Conservation (phyloP, 2,797 vertebrate genomes). For the Catharus ustulatus region DNA sequence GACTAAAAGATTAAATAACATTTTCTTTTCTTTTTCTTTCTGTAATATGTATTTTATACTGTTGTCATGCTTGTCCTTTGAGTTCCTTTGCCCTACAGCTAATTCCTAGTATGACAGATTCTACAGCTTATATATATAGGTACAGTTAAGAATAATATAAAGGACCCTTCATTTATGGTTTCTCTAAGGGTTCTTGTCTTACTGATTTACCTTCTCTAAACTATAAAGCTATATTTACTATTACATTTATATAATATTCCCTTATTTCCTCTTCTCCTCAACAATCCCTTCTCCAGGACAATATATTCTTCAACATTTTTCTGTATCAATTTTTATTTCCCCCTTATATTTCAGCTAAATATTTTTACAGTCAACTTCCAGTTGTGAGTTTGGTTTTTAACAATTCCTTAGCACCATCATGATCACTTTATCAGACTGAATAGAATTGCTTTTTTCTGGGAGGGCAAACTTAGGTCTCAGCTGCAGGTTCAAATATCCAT, state of each 20-base stretch:
- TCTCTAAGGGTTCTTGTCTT: neutral
- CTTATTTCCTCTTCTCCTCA: neutral
- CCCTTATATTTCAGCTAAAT: neutral
- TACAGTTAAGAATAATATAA: neutral
- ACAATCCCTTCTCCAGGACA: neutral
- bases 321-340: constrained; percentile 9
- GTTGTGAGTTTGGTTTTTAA: neutral
- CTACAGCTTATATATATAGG: neutral
- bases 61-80: neutral
- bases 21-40: neutral
- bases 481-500: neutral
- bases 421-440: neutral
- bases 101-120: neutral
- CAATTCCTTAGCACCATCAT: neutral
- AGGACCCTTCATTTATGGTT: neutral
- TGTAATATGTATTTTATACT: neutral
- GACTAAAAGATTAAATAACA: neutral
- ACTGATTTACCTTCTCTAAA: neutral
- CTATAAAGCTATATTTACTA: neutral
- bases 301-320: neutral
- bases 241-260: neutral
- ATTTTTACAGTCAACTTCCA: neutral
- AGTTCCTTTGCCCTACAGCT: neutral
- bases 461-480: neutral
- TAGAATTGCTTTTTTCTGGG: neutral